Evolutionary conservation across 1,140 invertebrate species (phyloP).

Genomic region (Eriosoma lanigerum): DNA sequence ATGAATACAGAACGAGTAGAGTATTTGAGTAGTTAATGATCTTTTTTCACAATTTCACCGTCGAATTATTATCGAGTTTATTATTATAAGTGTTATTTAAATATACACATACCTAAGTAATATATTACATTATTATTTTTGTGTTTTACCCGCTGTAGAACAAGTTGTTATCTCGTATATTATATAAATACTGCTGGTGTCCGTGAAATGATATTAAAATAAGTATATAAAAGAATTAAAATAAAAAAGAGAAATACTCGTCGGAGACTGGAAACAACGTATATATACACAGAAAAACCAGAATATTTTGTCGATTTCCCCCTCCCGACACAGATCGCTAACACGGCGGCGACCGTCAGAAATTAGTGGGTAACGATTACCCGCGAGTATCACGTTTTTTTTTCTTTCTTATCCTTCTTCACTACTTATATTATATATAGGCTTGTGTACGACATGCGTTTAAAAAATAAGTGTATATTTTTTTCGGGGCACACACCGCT

Average conservation of each 20-base stretch:
- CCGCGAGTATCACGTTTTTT: slow-evolving; percentile 18
- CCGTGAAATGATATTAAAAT: no score
- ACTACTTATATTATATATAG: not conserved
- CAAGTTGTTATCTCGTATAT: slow-evolving; percentile 7
- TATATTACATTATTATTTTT: not conserved
- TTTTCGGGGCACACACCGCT: slow-evolving; percentile 24
- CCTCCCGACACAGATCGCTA: no score
- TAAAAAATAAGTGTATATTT: slow-evolving; percentile 5
- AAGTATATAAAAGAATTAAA: slow-evolving; percentile 7
- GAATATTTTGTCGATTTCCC: not conserved
- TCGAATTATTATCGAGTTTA: no score
- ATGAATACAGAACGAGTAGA: not conserved
- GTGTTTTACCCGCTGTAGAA: not conserved
- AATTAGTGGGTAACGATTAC: slow-evolving; percentile 35
- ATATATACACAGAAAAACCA: not conserved
- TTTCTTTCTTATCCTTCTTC: not conserved
- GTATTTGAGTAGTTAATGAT: not conserved
- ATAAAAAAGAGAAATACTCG: slow-evolving; percentile 2
- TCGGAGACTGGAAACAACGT: not conserved
- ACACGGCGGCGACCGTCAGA: not conserved
- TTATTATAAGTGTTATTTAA: no score
- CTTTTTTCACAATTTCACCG: not conserved
- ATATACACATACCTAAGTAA: no score
- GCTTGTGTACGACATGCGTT: slow-evolving; percentile 10
- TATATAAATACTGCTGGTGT: not conserved